Evolutionary conservation across 2,113 vertebrate species (phyloP).

Genomic region (Vulpes ferrilata): DNA sequence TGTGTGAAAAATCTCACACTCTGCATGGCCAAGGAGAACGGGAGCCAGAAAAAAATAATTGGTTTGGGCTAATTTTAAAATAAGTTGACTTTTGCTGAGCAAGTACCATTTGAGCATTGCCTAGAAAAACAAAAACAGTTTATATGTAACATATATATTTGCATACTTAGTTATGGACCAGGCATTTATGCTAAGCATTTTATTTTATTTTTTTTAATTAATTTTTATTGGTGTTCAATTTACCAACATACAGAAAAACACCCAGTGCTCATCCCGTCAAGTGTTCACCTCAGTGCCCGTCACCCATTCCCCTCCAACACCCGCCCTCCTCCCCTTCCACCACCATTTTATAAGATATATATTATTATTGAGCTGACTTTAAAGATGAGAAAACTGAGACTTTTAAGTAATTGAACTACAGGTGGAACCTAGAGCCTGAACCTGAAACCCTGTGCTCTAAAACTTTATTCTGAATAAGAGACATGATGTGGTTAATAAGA

Average conservation of each 20-base stretch:
- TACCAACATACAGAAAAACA: too few relatives aligned
- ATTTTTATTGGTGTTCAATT: too few relatives aligned
- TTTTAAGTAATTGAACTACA: neutral
- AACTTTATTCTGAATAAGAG: neutral
- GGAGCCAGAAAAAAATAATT: neutral
- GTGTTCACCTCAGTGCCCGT: too few relatives aligned
- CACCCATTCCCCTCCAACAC: too few relatives aligned
- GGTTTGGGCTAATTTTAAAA: neutral
- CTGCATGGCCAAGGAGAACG: neutral
- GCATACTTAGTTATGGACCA: neutral
- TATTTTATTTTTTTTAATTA: neutral
- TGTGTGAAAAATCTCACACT: neutral
- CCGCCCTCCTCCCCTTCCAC: too few relatives aligned
- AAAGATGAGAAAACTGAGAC: neutral
- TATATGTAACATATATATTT: neutral
- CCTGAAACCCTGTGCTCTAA: neutral
- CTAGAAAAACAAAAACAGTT: neutral
- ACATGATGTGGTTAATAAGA: neutral
- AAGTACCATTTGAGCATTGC: neutral
- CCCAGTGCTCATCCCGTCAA: too few relatives aligned
- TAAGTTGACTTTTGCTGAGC: neutral
- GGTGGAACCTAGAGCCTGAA: neutral
- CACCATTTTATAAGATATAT: neutral
- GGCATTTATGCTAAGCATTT: neutral
- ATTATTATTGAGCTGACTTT: neutral